A percentile compares a stretch with the other conserved stretches of the same genome.
Conservation (phyloP, 2,797 vertebrate genomes). For the Girardinus metallicus region DNA sequence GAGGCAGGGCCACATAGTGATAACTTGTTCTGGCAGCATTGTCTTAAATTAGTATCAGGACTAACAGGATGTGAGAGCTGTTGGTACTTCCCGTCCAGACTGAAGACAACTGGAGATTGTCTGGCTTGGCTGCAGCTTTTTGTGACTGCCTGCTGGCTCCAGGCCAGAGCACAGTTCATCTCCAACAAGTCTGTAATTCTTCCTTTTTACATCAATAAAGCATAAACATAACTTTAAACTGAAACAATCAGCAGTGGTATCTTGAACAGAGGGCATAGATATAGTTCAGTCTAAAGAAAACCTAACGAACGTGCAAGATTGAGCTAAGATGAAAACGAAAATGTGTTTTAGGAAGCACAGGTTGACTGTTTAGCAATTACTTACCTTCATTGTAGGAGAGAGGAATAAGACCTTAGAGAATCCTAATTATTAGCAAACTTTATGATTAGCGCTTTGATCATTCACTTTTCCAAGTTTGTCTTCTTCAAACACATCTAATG, state of each 20-base stretch:
- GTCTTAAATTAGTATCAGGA: slow-evolving; percentile 9
- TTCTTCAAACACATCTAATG: slow-evolving; percentile 62
- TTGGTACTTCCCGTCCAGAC: slow-evolving; percentile 10
- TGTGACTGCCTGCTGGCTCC: background rate
- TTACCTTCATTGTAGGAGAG: background rate
- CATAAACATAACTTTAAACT: background rate
- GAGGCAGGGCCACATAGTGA: background rate
- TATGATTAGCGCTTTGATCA: slow-evolving; percentile 10
- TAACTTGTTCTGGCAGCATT: slow-evolving; percentile 14
- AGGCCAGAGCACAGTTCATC: background rate
- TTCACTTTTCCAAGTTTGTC: slow-evolving; percentile 33
- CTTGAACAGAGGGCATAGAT: background rate
- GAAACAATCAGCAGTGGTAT: background rate
- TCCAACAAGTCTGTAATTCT: background rate
- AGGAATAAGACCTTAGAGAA: background rate
- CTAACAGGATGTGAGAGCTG: slow-evolving; percentile 13
- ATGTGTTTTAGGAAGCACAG: background rate
- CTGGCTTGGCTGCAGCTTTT: slow-evolving; percentile 4
- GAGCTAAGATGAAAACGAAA: background rate
- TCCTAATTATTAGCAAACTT: background rate
- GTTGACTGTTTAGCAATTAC: background rate
- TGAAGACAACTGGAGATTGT: background rate
- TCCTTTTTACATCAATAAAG: background rate
- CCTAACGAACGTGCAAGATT: background rate
- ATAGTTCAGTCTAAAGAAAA: background rate